Conservation (phyloP, 2,797 vertebrate species). For the Molossus molossus region DNA sequence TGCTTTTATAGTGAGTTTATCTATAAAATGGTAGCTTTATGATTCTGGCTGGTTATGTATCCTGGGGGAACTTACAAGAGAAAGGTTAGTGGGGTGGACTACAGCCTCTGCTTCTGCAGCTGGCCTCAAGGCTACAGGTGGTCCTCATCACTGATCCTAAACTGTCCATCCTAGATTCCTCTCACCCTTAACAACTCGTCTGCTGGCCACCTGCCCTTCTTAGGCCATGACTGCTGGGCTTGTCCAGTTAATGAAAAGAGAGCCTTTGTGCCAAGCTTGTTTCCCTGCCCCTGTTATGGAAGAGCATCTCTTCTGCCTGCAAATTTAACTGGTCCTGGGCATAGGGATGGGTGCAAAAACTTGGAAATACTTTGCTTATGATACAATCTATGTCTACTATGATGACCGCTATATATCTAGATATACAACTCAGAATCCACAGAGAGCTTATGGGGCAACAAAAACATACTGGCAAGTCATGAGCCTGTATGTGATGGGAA, state of each 20-base stretch:
- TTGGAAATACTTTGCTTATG: too few species aligned
- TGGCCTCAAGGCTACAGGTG: too few species aligned
- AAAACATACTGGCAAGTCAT: not conserved
- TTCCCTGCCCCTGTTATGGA: not conserved
- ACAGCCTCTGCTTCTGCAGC: not conserved
- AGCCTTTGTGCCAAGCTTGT: fast-evolving
- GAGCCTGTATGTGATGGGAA: not conserved
- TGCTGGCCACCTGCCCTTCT: not conserved
- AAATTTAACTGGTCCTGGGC: not conserved
- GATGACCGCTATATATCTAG: not conserved
- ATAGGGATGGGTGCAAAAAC: not conserved
- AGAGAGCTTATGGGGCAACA: not conserved
- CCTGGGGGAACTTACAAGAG: not conserved
- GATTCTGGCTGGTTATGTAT: not conserved
- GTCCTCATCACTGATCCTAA: too few species aligned
- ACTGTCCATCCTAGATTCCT: too few species aligned
- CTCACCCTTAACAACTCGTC: too few species aligned
- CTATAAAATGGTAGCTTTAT: not conserved
- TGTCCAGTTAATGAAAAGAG: not conserved
- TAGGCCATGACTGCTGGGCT: too few species aligned
- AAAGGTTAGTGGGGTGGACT: not conserved
- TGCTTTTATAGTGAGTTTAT: not conserved
- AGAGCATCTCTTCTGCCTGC: too few species aligned
- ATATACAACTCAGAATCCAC: not conserved
- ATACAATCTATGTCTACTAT: not conserved